Percentiles rank a stretch among this genome's conserved stretches.
Conservation (phyloP, 2,888 invertebrate genomes). For the Tipula unca region DNA sequence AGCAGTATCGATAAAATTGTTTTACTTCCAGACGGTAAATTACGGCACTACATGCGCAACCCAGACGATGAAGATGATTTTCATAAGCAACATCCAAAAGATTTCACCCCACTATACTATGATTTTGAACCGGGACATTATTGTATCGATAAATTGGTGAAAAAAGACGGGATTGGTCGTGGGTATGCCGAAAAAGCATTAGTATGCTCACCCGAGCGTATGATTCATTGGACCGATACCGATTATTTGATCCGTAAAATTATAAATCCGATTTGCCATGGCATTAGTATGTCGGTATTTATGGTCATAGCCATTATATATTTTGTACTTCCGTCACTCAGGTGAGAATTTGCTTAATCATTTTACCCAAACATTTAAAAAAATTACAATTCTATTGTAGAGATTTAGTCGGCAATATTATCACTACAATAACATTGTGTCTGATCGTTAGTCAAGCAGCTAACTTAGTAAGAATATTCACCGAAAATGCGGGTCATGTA, state of each 20-base stretch:
- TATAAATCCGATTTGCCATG: constrained; percentile 68
- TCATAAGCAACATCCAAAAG: constrained; percentile 38
- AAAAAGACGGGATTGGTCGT: constrained; percentile 30
- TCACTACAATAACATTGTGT: constrained; percentile 72
- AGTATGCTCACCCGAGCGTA: constrained; percentile 64
- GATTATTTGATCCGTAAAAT: constrained; percentile 66
- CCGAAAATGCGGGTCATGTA: constrained; percentile 69
- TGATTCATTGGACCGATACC: constrained; percentile 62
- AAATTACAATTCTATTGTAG: constrained; percentile 27
- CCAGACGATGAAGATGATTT: constrained; percentile 42
- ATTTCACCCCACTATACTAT: constrained; percentile 47
- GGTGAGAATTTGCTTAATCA: constrained; percentile 34
- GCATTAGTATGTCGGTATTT: constrained; percentile 60
- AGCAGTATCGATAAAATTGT: constrained; percentile 47
- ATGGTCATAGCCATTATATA: constrained; percentile 68
- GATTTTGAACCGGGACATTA: constrained; percentile 69
- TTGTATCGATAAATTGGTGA: constrained; percentile 67
- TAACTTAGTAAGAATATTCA: constrained; percentile 68
- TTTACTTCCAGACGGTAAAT: constrained; percentile 58
- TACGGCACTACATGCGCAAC: constrained; percentile 64
- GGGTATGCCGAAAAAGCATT: constrained; percentile 58
- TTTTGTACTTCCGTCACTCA: constrained; percentile 71
- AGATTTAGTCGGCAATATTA: constrained; percentile 75
- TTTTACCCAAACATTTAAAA: background rate
- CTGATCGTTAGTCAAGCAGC: constrained; percentile 69